Evolutionary conservation across 2,113 vertebrate genomes (phyloP), one percentile per base, ranked within the genome.

Genomic region (Hippocampus abdominalis): DNA sequence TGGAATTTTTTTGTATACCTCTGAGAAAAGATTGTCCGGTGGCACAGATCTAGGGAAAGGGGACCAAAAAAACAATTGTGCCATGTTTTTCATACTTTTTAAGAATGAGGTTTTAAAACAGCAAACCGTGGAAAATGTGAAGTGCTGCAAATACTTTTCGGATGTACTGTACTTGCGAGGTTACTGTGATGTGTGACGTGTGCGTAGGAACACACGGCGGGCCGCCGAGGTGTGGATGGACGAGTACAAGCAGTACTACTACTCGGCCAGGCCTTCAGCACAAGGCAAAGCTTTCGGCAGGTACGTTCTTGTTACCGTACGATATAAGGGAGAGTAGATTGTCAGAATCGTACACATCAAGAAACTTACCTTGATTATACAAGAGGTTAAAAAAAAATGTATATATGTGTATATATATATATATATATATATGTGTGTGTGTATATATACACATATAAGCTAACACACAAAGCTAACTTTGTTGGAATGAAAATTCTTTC

Each of bases 141-240:
- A 27, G 23, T 25, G 23, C 13, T 7, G 54, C 27, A 25, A 57
- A 27, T 57, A 27, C 54, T 57, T 54, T 54, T 21, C 2, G 6
- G 20, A n/a, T 53, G 21, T 8, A 3, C 20, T n/a, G 21, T 11
- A 54, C 59, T 6, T 18, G 59, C 8, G 32, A 61, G 27, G 5
- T 39, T 25, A 44, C 39, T 20, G 20, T 32, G 32, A 42, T 40
- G 21, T 46, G 3, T 64, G 97, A 98, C 92, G 90, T 72, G 49
- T 85, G 68, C 11, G 11, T 81, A 99, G 97, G 92, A 99, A 99
- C 81, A 99, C 97, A 51, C 94, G 96, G 62, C 93, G 97, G 60
- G 96, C 97, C 0, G 97, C 96, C 0, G 97, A 99, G 84, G 97
- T 99, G 29, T 99, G 97, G 97, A 99, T 99, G 97, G 97, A 99